phyloP scores from a whole-genome alignment of 2,797 vertebrate genomes.

The Eupleurogrammus muticus region DNA sequence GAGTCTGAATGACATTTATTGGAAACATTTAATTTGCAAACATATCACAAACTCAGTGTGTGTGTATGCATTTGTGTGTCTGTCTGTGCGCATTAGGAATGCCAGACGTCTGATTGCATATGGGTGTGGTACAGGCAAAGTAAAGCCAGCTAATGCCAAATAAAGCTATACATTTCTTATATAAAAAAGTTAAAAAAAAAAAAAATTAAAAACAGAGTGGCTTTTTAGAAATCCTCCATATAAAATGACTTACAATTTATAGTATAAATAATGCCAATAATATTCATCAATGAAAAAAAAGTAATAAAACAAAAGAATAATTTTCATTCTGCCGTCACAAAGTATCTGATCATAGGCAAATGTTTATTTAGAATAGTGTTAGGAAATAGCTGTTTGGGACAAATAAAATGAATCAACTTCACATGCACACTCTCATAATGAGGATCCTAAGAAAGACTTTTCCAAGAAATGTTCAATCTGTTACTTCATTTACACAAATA shows the following conservation, averaged over 20 bases:
- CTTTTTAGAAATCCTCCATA: neutral
- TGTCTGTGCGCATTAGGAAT: neutral
- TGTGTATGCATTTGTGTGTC: neutral
- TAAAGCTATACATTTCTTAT: neutral
- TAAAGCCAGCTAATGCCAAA: neutral
- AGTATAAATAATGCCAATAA: neutral
- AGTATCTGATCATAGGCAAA: too few species aligned
- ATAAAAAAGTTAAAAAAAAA: neutral
- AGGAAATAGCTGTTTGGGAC: too few species aligned
- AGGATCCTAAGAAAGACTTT: neutral
- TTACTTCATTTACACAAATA: neutral
- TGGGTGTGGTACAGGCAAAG: constrained; percentile 40
- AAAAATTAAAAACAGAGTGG: neutral
- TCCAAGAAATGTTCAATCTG: neutral
- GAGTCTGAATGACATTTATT: neutral
- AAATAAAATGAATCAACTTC: too few species aligned
- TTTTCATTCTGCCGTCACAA: too few species aligned
- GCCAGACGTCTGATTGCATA: neutral
- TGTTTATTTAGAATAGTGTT: too few species aligned
- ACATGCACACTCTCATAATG: neutral
- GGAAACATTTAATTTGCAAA: neutral
- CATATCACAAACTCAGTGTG: neutral
- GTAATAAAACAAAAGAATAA: too few species aligned
- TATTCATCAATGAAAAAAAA: neutral
- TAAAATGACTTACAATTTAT: neutral